Percentiles rank a stretch among this genome's conserved stretches.
Evolutionary conservation across 1,140 invertebrate species (phyloP).

Genomic region (Leptinotarsa undecemlineata): DNA sequence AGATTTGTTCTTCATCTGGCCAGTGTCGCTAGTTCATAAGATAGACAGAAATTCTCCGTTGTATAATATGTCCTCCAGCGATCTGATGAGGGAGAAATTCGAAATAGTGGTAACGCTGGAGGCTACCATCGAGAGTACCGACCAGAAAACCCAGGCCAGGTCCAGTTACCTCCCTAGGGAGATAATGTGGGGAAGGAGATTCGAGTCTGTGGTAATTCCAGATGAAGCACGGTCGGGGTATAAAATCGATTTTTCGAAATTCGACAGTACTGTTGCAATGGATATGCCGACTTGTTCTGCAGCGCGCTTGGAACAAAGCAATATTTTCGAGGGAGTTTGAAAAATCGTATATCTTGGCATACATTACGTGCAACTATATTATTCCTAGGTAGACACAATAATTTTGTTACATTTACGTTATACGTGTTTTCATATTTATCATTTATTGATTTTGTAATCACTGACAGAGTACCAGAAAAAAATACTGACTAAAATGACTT

Average conservation of each 20-base stretch:
- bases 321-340: too few species aligned
- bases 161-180: conserved; percentile 79
- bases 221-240: conserved; percentile 91
- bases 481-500: too few species aligned
- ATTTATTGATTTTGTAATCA: too few species aligned
- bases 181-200: conserved; percentile 93
- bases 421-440: too few species aligned
- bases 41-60: conserved; percentile 82
- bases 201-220: conserved; percentile 86
- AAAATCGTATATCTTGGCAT: too few species aligned
- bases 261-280: conserved; percentile 81
- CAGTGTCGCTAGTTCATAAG: conserved; percentile 82
- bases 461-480: too few species aligned
- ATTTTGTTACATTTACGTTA: too few species aligned
- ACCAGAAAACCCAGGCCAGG: conserved; percentile 67
- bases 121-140: conserved; percentile 59
- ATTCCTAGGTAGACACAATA: too few species aligned
- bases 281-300: conserved; percentile 85
- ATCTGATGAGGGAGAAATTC: conserved; percentile 80
- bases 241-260: conserved; percentile 86
- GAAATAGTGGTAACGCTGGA: conserved; percentile 88
- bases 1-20: conserved; percentile 87
- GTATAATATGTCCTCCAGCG: conserved; percentile 79
- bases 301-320: conserved; percentile 60
- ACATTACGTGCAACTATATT: too few species aligned